phyloP scores from a whole-genome alignment of 30 jellyfish, hydroid and myxozoan species.

The Rhopilema esculentum region DNA sequence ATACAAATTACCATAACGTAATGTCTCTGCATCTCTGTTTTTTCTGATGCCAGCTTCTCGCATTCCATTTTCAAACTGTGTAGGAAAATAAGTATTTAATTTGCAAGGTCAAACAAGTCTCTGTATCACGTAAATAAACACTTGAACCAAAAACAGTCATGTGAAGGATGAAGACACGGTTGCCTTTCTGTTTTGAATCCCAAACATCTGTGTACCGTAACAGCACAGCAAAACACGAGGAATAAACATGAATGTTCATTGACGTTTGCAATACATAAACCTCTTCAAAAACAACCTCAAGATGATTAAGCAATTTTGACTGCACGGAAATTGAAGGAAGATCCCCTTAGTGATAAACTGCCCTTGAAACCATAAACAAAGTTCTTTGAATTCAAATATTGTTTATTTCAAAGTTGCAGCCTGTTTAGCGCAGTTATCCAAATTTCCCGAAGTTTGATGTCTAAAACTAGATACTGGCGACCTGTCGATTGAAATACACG shows the following conservation, averaged over 20 bases:
- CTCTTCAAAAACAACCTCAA: neutral
- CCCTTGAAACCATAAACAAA: neutral
- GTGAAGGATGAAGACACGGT: neutral
- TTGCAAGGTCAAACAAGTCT: neutral
- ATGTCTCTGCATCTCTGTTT: constrained; percentile 99
- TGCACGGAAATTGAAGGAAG: neutral
- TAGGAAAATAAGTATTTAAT: neutral
- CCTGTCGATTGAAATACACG: neutral
- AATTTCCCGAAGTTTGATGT: neutral
- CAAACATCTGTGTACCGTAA: neutral
- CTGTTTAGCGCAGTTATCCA: neutral
- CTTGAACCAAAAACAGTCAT: neutral
- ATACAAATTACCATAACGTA: constrained; percentile 90
- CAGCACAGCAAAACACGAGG: neutral
- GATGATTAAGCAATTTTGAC: neutral
- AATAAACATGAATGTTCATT: neutral
- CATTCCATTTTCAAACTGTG: constrained; percentile 92
- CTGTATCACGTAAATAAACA: neutral
- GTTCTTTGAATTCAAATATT: neutral
- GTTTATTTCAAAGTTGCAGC: neutral
- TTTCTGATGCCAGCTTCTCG: constrained; percentile 97
- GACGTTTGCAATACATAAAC: neutral
- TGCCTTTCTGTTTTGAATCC: neutral
- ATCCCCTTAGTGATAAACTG: neutral
- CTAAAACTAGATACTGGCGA: neutral